Evolutionary conservation across 2,888 invertebrate genomes (phyloP).

Genomic region (Ctena decussata): DNA sequence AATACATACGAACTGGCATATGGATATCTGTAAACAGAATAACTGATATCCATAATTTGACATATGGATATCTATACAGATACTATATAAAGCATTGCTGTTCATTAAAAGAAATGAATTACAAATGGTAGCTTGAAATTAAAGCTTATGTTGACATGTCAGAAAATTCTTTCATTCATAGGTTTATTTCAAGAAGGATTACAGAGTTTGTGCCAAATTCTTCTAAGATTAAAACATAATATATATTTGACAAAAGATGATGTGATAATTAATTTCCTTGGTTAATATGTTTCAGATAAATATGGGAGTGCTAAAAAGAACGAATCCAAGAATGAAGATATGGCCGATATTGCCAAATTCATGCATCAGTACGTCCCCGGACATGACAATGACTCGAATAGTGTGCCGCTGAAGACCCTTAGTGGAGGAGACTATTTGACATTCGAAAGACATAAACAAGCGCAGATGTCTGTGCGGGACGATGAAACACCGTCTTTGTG

Average conservation of each 20-base stretch:
- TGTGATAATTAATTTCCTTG: background rate
- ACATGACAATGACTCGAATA: slow-evolving; percentile 13
- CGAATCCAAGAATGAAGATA: slow-evolving; percentile 40
- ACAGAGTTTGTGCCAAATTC: background rate
- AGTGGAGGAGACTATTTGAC: too few species aligned
- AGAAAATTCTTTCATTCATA: background rate
- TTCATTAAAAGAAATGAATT: too few species aligned
- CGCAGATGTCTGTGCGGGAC: slow-evolving; percentile 28
- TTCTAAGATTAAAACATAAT: background rate
- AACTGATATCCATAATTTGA: too few species aligned
- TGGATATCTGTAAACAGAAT: too few species aligned
- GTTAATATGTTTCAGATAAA: slow-evolving; percentile 3
- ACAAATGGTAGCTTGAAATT: too few species aligned
- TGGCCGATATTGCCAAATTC: slow-evolving; percentile 41
- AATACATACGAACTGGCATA: too few species aligned
- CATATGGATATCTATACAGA: too few species aligned
- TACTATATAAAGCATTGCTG: too few species aligned
- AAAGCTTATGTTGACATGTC: background rate
- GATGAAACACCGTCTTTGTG: slow-evolving; percentile 34
- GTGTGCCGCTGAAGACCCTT: slow-evolving; percentile 23
- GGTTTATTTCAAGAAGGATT: background rate
- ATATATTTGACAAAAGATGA: background rate
- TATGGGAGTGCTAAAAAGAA: slow-evolving; percentile 47
- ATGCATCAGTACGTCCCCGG: slow-evolving; percentile 46
- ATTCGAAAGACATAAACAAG: slow-evolving; percentile 23